Evolutionary conservation across 2,113 vertebrate genomes (phyloP).

Genomic region (Pontoporia blainvillei): DNA sequence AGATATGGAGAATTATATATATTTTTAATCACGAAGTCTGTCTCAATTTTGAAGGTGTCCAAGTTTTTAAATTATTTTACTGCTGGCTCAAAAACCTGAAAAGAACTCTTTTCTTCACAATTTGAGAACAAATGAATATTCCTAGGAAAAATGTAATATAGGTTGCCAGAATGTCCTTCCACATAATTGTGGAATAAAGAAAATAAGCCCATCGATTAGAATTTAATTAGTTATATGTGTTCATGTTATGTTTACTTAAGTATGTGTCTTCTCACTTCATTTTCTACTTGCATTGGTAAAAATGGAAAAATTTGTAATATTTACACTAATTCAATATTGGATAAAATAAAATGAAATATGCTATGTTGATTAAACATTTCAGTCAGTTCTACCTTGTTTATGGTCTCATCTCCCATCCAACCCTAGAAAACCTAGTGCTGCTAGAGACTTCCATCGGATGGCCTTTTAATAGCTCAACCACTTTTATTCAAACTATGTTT

Average conservation of each 20-base stretch:
- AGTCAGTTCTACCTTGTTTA: neutral
- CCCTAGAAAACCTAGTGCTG: neutral
- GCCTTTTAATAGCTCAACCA: neutral
- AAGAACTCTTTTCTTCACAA: neutral
- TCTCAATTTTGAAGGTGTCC: neutral
- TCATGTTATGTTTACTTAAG: neutral
- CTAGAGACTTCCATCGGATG: neutral
- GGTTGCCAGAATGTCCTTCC: neutral
- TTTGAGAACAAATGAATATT: neutral
- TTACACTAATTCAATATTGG: neutral
- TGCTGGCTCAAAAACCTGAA: neutral
- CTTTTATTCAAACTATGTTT: neutral
- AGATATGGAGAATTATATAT: neutral
- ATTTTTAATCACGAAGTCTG: neutral
- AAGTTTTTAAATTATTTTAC: neutral
- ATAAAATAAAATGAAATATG: slow-evolving; percentile 12
- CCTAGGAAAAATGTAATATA: neutral
- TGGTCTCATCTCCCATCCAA: neutral
- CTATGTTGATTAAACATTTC: neutral
- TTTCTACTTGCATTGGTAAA: neutral
- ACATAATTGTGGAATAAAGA: neutral
- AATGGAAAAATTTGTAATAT: neutral
- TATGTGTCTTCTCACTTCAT: neutral
- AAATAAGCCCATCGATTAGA: neutral
- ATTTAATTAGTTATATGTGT: neutral